Conservation (phyloP, 1,140 invertebrate genomes). For the Lordiphosa clarofinis region DNA sequence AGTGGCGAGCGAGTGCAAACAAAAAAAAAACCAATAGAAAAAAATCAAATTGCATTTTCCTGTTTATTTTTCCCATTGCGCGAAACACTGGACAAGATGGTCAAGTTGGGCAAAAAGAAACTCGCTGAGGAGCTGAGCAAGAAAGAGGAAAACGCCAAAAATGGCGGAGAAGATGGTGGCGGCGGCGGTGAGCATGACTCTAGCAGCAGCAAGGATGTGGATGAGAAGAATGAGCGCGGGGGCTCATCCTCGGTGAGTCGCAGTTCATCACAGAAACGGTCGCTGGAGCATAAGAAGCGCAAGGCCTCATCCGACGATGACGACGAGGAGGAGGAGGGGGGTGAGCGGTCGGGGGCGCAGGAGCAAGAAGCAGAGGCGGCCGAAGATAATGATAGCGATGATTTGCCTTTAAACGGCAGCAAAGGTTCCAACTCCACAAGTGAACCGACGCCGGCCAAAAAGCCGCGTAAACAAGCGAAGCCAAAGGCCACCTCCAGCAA, state of each 20-base stretch:
- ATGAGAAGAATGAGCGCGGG: conserved; percentile 9
- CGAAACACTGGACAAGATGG: conserved; percentile 20
- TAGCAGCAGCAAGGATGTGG: conserved; percentile 19
- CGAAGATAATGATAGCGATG: conserved; percentile 42
- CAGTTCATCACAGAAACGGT: conserved; percentile 6
- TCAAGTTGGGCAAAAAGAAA: conserved; percentile 50
- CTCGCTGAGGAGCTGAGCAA: conserved; percentile 27
- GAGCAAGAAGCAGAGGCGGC: conserved; percentile 10
- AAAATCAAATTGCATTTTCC: conserved; percentile 1
- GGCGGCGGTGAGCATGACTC: conserved; percentile 31
- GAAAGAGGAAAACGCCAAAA: conserved; percentile 23
- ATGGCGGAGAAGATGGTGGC: conserved; percentile 34
- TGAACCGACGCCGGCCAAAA: conserved; percentile 23
- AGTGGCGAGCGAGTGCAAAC: background rate
- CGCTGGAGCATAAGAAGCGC: conserved; percentile 12
- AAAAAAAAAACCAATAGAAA: background rate
- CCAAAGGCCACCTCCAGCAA: conserved; percentile 21
- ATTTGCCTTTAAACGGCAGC: conserved; percentile 48
- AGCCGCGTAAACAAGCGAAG: conserved; percentile 31
- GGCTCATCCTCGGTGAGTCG: conserved; percentile 5
- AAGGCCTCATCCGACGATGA: conserved; percentile 3
- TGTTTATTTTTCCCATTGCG: background rate
- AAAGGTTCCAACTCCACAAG: conserved; percentile 28
- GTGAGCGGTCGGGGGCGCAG: background rate
- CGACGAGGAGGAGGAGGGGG: background rate